Base-by-base conservation (phyloP, 2,888 invertebrate species). In the Axea sp. region DNA sequence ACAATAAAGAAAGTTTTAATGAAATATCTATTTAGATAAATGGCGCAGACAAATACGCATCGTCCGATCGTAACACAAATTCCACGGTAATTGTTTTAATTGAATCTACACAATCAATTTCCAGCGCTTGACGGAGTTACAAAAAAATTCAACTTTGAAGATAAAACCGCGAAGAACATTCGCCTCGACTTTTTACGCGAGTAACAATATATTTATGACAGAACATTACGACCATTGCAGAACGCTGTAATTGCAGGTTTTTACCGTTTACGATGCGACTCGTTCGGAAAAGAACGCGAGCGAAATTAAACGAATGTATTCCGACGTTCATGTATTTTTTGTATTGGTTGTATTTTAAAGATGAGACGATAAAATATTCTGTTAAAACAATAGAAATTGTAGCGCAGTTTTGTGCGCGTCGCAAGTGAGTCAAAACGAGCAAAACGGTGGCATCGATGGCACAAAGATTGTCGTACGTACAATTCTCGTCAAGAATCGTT, bases 401-500 rank as follows among this genome's bases (percentile, higher is more conserved):
- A 33, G 43, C 26, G 24, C 17, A 53, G 33, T 65, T 65, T 65
- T 53, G 39, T 43, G 35, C 28, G 37, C 41, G 22, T 41, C 33
- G 24, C 26, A 49, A 67, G 0, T 7, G 15, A 37, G 39, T 49
- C 49, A 67, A 49, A 67, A 67, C 41, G 55, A 45, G 57, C 47
- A n/a, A 41, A 26, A 22, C 51, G 14, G 33, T 30, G 45, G 35
- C 65, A 39, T 37, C 30, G 26, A 24, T 15, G n/a, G 28, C 26
- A 9, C 15, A 14, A 64, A 69, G 68, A 77, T 72, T 41, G 74
- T 65, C n/a, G n/a, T n/a, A n/a, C 76, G 69, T 80, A 79, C 76
- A 77, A 82, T 77, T 76, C 76, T 72, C 79, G 75, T 78, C 75
- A 75, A 75, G 75, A 64, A 65, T 57, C 74, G 76, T 78, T 80